Evolutionary conservation across 2,113 vertebrate species (phyloP), one percentile per base, ranked within the genome.

Genomic region (Caretta caretta): DNA sequence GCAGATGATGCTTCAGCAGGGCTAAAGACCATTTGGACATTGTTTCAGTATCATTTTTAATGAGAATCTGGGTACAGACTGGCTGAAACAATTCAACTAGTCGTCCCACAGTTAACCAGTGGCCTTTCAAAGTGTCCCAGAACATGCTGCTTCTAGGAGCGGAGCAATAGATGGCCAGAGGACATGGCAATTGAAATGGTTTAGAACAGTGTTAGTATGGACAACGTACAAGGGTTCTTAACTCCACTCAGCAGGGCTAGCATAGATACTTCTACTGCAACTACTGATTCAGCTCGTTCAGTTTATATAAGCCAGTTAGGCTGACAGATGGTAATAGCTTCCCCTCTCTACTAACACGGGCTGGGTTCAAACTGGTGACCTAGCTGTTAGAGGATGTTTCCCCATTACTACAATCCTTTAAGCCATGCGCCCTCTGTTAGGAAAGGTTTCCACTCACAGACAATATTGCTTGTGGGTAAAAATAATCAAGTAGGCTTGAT

Each of bases 271-370:
- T 42, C 54, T 3, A 1, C 1, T 88, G 9, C 0, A 3, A 10
- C 9, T 83, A 84, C 49, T 1, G 2, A 19, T 50, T 38, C 38
- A 13, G 3, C 54, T 86, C 27, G 3, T 0, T 9, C 0, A 0
- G 51, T 16, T 72, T 38, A n/a, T 0, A 1, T 5, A n/a, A 57
- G 51, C 27, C 1, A 14, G 10, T 4, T 0, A 22, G 10, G 75
- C 75, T 80, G 80, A 75, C 51, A 31, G 24, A 6, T 86, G 59
- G 59, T 11, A 0, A 3, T 20, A 2, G 2, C 0, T 6, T 48
- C 56, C 20, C 31, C 49, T 48, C 48, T 5, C 0, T 20, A 9
- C 29, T 1, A 2, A 7, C 1, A 0, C 0, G 0, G 31, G 17
- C 56, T 12, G 50, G 16, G 78, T 24, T 19, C 42, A 14, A 3